Conservation (phyloP, 2,888 invertebrate genomes). For the Drosophila kanekoi region DNA sequence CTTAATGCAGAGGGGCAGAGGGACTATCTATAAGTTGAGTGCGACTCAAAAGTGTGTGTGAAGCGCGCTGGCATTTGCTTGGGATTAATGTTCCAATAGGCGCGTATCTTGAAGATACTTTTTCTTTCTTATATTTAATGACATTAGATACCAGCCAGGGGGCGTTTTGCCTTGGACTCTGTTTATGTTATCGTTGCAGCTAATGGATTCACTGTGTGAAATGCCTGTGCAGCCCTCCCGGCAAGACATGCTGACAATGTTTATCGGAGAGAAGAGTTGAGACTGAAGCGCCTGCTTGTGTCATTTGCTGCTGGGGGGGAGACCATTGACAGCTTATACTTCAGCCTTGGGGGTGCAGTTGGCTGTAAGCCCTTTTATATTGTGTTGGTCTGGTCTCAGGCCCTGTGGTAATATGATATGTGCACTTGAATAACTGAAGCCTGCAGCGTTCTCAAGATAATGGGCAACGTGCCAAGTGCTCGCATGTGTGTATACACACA, state of each 20-base stretch:
- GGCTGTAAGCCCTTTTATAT: conserved; percentile 18
- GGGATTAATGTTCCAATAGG: conserved; percentile 32
- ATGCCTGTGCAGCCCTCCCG: conserved; percentile 34
- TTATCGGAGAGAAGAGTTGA: conserved; percentile 46
- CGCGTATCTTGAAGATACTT: conserved; percentile 31
- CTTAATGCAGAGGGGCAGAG: conserved; percentile 15
- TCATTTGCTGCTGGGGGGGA: conserved; percentile 16
- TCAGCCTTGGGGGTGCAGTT: conserved; percentile 50
- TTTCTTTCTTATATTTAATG: conserved; percentile 20
- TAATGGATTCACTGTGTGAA: conserved; percentile 53
- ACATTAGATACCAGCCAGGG: conserved; percentile 34
- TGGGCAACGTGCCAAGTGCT: conserved; percentile 80
- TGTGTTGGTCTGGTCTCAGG: conserved; percentile 12
- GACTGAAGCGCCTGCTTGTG: conserved; percentile 40
- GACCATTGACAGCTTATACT: conserved; percentile 45
- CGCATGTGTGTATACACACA: conserved; percentile 42
- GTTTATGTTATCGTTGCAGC: conserved; percentile 52
- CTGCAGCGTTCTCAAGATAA: conserved; percentile 65
- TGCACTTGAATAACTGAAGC: conserved; percentile 67
- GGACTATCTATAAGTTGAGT: conserved; percentile 31
- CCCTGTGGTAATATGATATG: conserved; percentile 68
- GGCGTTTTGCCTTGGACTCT: conserved; percentile 20
- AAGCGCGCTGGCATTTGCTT: conserved; percentile 46
- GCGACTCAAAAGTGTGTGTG: conserved; percentile 62
- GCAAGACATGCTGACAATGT: conserved; percentile 49